Evolutionary conservation across 2,888 invertebrate species (phyloP).

Genomic region (Diaprepes abbreviatus): DNA sequence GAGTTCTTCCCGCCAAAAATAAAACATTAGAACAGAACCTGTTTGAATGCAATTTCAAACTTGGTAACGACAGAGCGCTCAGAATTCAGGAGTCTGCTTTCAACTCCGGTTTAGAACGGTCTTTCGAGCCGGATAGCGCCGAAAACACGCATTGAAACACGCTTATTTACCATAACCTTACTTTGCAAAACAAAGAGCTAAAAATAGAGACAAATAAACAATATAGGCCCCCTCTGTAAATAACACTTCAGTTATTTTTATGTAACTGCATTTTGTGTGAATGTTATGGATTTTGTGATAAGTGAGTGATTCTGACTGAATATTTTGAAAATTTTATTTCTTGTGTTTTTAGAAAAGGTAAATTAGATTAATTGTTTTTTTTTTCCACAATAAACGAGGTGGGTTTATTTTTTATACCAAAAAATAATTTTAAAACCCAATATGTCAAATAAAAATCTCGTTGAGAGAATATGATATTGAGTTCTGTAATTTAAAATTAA

Average conservation of each 20-base stretch:
- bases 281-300: slow-evolving; percentile 33
- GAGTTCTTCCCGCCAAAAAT: slow-evolving; percentile 22
- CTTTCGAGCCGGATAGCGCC: slow-evolving; percentile 26
- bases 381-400: too few relatives aligned
- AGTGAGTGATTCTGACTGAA: slow-evolving; percentile 41
- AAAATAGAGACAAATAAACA: slow-evolving; percentile 37
- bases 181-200: slow-evolving; percentile 28
- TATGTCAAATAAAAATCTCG: too few relatives aligned
- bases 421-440: too few relatives aligned
- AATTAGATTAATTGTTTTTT: not conserved
- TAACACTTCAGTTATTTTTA: slow-evolving; percentile 36
- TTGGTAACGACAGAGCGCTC: slow-evolving; percentile 26
- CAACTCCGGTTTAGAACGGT: slow-evolving; percentile 40
- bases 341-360: slow-evolving; percentile 4
- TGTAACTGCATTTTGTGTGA: slow-evolving; percentile 35
- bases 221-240: slow-evolving; percentile 29
- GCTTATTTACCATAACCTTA: slow-evolving; percentile 39
- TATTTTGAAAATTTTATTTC: slow-evolving; percentile 21
- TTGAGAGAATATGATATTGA: too few relatives aligned
- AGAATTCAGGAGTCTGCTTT: slow-evolving; percentile 36
- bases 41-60: slow-evolving; percentile 39
- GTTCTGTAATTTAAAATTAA: too few relatives aligned
- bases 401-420: too few relatives aligned
- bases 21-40: slow-evolving; percentile 16
- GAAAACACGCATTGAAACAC: slow-evolving; percentile 35